phyloP scores from a whole-genome alignment of 2,797 vertebrate genomes.

The Luscinia luscinia region DNA sequence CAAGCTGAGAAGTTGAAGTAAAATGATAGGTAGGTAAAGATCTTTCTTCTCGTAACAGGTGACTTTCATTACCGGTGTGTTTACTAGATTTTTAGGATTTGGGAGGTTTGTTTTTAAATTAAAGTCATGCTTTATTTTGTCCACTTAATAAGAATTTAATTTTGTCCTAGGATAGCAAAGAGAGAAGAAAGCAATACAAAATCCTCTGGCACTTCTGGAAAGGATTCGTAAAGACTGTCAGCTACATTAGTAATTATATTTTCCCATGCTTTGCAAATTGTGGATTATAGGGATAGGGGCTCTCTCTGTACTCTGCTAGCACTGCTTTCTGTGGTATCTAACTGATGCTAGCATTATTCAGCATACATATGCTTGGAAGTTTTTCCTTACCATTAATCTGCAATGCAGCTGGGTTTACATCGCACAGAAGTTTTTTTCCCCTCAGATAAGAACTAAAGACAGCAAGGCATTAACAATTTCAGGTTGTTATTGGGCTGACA shows the following conservation, averaged over 20 bases:
- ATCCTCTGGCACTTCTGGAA: neutral
- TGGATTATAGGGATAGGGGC: neutral
- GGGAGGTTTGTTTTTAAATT: neutral
- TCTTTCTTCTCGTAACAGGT: neutral
- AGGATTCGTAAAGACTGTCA: neutral
- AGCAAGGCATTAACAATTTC: neutral
- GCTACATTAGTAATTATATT: neutral
- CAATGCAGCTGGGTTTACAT: neutral
- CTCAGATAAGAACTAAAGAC: neutral
- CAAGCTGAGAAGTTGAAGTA: neutral
- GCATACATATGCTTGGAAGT: accelerated
- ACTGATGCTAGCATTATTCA: neutral
- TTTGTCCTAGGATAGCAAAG: neutral
- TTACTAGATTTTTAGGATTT: neutral
- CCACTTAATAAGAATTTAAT: neutral
- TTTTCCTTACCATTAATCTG: neutral
- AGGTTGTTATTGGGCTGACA: neutral
- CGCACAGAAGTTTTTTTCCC: neutral
- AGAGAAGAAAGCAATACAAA: neutral
- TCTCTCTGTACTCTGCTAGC: neutral
- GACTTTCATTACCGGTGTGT: neutral
- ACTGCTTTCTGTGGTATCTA: neutral
- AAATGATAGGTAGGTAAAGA: neutral
- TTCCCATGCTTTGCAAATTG: neutral
- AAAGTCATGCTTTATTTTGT: neutral